Evolutionary conservation across 1,140 invertebrate species (phyloP).

Genomic region (Hormaphis cornu): DNA sequence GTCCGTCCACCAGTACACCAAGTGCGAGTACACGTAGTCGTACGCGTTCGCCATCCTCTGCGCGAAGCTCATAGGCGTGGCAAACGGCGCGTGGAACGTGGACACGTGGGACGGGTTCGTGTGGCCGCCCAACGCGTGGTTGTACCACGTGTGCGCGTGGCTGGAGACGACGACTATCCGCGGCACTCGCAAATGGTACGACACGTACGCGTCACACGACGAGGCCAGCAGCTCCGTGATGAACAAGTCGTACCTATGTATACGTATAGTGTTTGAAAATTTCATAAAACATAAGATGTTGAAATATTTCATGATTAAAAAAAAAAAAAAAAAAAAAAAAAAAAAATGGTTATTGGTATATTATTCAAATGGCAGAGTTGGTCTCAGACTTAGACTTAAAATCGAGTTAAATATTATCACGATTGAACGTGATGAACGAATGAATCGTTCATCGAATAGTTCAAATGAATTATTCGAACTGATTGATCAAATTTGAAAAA

Average conservation of each 20-base stretch:
- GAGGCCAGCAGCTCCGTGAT: conserved; percentile 35
- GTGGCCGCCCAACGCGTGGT: conserved; percentile 40
- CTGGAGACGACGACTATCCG: conserved; percentile 50
- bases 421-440: no score
- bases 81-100: conserved; percentile 7
- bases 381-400: no score
- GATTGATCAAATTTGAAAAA: no score
- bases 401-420: no score
- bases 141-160: conserved; percentile 52
- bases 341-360: no score
- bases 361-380: no score
- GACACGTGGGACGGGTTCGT: conserved; percentile 35
- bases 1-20: not conserved
- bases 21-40: conserved; percentile 8
- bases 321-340: conserved; percentile 6
- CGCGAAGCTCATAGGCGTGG: conserved; percentile 25
- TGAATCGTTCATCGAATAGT: no score
- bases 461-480: no score
- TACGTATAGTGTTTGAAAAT: not conserved
- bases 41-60: conserved; percentile 33
- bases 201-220: conserved; percentile 37
- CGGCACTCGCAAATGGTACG: conserved; percentile 42
- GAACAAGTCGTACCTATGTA: conserved; percentile 34
- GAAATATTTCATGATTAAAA: no score
- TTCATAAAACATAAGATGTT: no score